Percentiles rank a stretch among this genome's conserved stretches.
phyloP scores from a whole-genome alignment of 2,797 vertebrate genomes.

The Pseudocheirus occidentalis region DNA sequence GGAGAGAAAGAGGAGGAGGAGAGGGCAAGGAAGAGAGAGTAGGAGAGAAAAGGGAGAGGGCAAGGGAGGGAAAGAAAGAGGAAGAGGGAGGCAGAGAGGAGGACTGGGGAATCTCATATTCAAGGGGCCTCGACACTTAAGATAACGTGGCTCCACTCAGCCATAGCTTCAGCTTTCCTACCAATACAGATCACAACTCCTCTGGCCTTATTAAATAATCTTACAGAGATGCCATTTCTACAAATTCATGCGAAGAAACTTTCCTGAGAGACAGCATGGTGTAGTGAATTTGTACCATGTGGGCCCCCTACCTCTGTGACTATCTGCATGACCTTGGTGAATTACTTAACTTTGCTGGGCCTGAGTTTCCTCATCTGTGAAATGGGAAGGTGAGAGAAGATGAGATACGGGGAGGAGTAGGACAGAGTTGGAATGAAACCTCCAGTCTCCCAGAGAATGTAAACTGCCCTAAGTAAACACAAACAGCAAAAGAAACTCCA shows the following conservation, averaged over 20 bases:
- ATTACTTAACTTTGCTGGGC: not conserved
- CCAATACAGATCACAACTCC: not conserved
- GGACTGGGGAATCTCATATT: not conserved
- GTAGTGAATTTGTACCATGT: not conserved
- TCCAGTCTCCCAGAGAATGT: not conserved
- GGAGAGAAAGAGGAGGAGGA: not conserved
- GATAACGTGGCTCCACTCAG: not conserved
- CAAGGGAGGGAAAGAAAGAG: not conserved
- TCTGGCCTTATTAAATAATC: not conserved
- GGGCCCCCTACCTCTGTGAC: not conserved
- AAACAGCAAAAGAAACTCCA: not conserved
- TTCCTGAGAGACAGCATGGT: not conserved
- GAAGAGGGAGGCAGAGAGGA: not conserved
- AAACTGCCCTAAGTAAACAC: not conserved
- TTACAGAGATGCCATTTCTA: not conserved
- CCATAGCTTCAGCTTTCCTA: not conserved
- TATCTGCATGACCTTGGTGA: not conserved
- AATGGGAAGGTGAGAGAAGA: not conserved
- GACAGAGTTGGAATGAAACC: not conserved
- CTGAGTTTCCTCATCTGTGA: not conserved
- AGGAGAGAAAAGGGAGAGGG: not conserved
- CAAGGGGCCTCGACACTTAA: not conserved
- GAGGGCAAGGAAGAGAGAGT: too few relatives aligned
- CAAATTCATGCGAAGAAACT: not conserved
- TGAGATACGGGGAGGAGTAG: not conserved